Conservation (phyloP, 2,113 vertebrate genomes). For the Zeus faber region DNA sequence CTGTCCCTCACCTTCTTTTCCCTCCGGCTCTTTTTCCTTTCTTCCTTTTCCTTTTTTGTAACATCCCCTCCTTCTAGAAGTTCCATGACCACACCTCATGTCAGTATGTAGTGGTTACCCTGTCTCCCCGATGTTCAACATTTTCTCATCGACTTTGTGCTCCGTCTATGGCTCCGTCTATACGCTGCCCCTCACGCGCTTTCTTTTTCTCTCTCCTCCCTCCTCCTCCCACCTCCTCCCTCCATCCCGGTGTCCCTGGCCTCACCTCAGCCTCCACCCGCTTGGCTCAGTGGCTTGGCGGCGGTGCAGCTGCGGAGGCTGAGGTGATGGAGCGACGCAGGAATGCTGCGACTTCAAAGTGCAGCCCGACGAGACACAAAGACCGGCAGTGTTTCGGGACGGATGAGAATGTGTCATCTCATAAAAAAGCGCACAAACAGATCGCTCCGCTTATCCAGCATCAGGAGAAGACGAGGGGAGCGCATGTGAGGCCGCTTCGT, state of each 20-base stretch:
- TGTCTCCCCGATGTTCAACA: no score
- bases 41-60: not conserved
- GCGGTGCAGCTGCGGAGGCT: constrained; percentile 62
- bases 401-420: constrained; percentile 67
- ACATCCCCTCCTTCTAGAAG: no score
- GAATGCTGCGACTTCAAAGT: constrained; percentile 75
- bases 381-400: constrained; percentile 56
- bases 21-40: not conserved
- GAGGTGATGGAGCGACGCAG: constrained; percentile 68
- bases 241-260: not conserved
- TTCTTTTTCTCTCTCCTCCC: no score
- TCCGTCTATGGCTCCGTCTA: not conserved
- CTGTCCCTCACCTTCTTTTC: not conserved
- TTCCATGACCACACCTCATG: no score
- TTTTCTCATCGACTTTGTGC: not conserved
- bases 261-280: not conserved
- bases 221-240: not conserved
- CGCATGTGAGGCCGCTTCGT: constrained; percentile 23
- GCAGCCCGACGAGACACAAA: constrained; percentile 55
- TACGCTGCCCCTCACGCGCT: no score
- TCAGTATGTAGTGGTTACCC: no score
- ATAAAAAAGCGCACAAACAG: constrained; percentile 65
- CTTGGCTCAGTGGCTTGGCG: not conserved
- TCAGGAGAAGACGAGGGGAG: constrained; percentile 7
- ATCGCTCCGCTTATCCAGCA: constrained; percentile 54